Evolutionary conservation across 2,113 vertebrate species (phyloP), one percentile per base, ranked within the genome.

Genomic region (Beaufortia kweichowensis): DNA sequence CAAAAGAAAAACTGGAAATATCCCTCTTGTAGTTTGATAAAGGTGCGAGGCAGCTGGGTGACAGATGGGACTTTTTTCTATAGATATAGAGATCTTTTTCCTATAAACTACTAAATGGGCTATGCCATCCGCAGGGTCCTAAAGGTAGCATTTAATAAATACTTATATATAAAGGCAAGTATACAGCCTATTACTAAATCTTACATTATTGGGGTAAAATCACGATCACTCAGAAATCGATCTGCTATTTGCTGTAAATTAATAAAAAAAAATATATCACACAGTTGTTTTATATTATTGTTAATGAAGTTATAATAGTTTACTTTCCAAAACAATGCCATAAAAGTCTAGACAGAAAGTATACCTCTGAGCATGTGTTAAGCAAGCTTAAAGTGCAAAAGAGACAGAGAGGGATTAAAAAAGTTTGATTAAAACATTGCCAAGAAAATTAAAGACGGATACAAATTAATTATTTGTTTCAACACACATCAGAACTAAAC

Each of bases 91-190:
- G 17, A 35, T 70, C 19, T 33, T 5, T 56, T 35, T 46, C 86
- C 85, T n/a, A 55, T 28, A 60, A 48, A 79, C 83, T 84, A 83
- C 87, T 85, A 33, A 67, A 41, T 48, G 81, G 53, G 53, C 24
- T 26, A 71, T 76, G 79, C 87, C 84, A 87, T 86, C 91, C 90
- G 89, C 91, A 88, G 90, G 92, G 92, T 93, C 92, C 92, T 93
- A 93, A 89, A 86, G 90, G 88, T 64, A 85, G 75, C 75, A 66
- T 69, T 53, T n/a, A 53, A 21, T 53, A 8, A 53, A 21, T 53
- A 21, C 8, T 21, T 15, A 21, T 17, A 50, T 50, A n/a, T 43
- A 17, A 46, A 46, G 11, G 12, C 4, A 46, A 46, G 14, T 15
- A 50, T n/a, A n/a, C 17, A 50, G 2, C 6, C 48, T 7, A 39